Base-by-base conservation (phyloP, 2,888 invertebrate genomes). In the Oeneis ivallda region DNA sequence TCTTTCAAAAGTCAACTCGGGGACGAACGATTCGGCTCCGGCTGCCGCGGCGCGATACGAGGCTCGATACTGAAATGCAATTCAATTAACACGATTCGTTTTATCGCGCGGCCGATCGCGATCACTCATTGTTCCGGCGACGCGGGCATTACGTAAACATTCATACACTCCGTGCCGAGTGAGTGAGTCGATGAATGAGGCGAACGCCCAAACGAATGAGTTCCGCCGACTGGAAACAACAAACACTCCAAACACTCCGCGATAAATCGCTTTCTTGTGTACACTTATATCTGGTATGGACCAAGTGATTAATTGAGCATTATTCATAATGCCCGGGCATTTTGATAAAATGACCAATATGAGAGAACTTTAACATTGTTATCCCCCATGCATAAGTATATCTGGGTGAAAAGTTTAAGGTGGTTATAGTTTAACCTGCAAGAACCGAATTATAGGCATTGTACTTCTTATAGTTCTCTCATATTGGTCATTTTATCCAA, bases 81-180 rank as follows among this genome's bases (percentile, higher is more conserved):
- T 47, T 47, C 47, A 47, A 47, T 47, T 47, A 47, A 47, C 47
- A 47, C 15, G 47, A 47, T 47, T 17, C 47, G 47, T 47, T 47
- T 15, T 47, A 47, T 45, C 17, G n/a, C 45, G 45, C 8, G 15
- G 8, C 15, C 45, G n/a, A 45, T 9, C 17, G 47, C 47, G 47
- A 47, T 47, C 47, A 17, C 47, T 47, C 47, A 47, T 47, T 47
- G 47, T 47, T 7, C 15, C 45, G 45, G 7, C 43, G n/a, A 15
- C 15, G 45, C 8, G 2, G 43, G 47, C 17, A 47, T 17, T 3
- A 47, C 17, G 47, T 17, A 47, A 17, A 47, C 9, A 47, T 17
- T 17, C 47, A 47, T 47, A 47, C 47, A 47, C 47, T 17, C 47
- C 15, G 9, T 17, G 47, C 15, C 15, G 15, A 37, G 7, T 37